Evolutionary conservation across 2,888 invertebrate species (phyloP).

Genomic region (Apantesis nais): DNA sequence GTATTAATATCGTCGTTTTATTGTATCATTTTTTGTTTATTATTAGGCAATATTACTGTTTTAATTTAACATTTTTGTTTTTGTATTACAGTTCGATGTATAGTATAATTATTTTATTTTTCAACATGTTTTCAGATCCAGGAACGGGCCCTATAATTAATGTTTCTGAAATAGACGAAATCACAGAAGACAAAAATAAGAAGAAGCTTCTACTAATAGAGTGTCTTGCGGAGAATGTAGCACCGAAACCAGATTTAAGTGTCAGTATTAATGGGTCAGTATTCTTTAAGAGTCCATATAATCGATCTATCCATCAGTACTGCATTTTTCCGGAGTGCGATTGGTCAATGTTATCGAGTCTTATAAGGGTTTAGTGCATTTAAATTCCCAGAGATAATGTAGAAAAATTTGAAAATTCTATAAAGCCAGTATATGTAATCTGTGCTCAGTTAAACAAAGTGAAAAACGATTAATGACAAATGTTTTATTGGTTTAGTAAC

Average conservation of each 20-base stretch:
- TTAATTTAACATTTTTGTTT: neutral
- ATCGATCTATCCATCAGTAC: no score
- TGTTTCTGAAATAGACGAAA: constrained; percentile 54
- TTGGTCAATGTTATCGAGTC: no score
- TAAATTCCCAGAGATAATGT: no score
- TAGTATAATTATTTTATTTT: neutral
- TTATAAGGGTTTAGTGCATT: no score
- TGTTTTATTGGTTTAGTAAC: no score
- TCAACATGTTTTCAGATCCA: constrained; percentile 52
- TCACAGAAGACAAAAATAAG: constrained; percentile 47
- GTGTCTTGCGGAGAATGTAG: constrained; percentile 65
- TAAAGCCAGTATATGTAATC: no score
- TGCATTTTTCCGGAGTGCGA: no score
- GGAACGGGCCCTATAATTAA: constrained; percentile 69
- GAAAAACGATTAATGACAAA: no score
- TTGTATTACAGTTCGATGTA: neutral
- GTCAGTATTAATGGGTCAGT: constrained; percentile 63
- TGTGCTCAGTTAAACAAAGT: no score
- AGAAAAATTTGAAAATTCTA: no score
- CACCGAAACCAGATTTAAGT: constrained; percentile 65
- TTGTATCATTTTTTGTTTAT: no score
- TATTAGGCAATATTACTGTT: neutral
- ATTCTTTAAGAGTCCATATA: neutral
- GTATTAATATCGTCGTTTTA: no score
- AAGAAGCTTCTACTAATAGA: constrained; percentile 43